These are phyloP conservation scores for Tachyglossus aculeatus DNA, from an alignment of 2,797 vertebrate genomes.

Conservation along the genomic window DNA sequence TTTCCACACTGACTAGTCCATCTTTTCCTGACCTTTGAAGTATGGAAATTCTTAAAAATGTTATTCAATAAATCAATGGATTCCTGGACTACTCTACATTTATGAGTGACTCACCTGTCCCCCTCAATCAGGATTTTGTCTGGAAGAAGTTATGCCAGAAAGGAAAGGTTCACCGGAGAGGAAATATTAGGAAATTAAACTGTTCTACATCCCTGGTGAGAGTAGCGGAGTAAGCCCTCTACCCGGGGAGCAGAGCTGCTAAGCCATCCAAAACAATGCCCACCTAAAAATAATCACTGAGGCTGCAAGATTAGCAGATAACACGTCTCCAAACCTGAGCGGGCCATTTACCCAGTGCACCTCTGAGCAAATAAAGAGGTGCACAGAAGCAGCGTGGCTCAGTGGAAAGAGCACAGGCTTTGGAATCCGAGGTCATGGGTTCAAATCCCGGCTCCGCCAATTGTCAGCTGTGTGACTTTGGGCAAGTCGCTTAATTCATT, in stretches of 20 bases:
- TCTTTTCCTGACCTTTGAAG: constrained; percentile 37
- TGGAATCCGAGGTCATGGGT: too few relatives aligned
- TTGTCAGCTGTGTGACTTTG: too few relatives aligned
- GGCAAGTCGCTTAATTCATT: too few relatives aligned
- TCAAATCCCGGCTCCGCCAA: too few relatives aligned
- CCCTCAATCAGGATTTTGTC: constrained; percentile 7
- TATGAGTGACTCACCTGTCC: constrained; percentile 7
- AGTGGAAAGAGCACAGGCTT: too few relatives aligned
- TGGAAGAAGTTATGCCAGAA: constrained; percentile 37
- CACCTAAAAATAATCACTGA: constrained; percentile 21
- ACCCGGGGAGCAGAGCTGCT: constrained; percentile 2
- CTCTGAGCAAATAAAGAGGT: constrained; percentile 14
- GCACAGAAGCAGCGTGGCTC: constrained; percentile 37
- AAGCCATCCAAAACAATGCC: constrained; percentile 25
- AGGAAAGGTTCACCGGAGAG: constrained; percentile 35
- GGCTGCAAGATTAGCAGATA: constrained; percentile 9
- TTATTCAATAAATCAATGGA: constrained; percentile 44
- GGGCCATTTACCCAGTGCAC: constrained; percentile 22
- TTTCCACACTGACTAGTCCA: neutral
- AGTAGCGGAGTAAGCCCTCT: constrained; percentile 31
- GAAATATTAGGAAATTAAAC: constrained; percentile 25
- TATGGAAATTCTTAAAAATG: constrained; percentile 20
- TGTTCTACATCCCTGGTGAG: constrained; percentile 36
- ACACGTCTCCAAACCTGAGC: constrained; percentile 4
- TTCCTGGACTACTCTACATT: constrained; percentile 12